phyloP scores from a whole-genome alignment of 2,797 vertebrate genomes.

The Microctenopoma steveboyesi region DNA sequence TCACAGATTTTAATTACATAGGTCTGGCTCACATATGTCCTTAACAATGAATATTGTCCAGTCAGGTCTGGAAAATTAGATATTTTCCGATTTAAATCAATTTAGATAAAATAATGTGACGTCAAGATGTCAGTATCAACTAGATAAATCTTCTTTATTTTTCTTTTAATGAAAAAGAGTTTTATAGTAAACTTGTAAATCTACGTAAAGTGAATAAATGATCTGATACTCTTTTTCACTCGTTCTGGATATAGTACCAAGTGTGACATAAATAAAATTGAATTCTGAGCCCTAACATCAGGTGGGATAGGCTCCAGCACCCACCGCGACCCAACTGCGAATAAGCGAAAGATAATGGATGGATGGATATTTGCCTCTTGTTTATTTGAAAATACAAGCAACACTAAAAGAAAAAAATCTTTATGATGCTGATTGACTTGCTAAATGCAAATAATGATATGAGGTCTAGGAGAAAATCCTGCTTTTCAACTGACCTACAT shows the following conservation, averaged over 20 bases:
- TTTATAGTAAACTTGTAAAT: neutral
- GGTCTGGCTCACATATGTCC: neutral
- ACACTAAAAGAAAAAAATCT: neutral
- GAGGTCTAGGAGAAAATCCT: constrained; percentile 1
- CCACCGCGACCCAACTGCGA: too few species aligned
- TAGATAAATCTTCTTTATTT: neutral
- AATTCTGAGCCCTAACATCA: neutral
- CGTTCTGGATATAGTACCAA: neutral
- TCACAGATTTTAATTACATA: neutral
- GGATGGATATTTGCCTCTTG: neutral
- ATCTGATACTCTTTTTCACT: neutral
- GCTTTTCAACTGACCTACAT: constrained; percentile 45
- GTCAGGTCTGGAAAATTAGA: neutral
- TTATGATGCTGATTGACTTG: neutral
- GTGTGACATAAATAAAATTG: neutral
- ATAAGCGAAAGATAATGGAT: too few species aligned
- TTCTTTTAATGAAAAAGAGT: neutral
- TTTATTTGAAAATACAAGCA: constrained; percentile 10
- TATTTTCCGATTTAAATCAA: neutral
- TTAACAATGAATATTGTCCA: neutral
- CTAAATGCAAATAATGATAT: constrained; percentile 2
- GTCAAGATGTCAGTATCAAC: neutral
- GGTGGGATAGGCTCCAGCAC: too few species aligned
- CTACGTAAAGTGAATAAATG: neutral
- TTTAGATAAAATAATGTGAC: neutral